These are phyloP conservation scores for Passer domesticus DNA, from an alignment of 2,113 vertebrate genomes.

Conservation along the genomic window DNA sequence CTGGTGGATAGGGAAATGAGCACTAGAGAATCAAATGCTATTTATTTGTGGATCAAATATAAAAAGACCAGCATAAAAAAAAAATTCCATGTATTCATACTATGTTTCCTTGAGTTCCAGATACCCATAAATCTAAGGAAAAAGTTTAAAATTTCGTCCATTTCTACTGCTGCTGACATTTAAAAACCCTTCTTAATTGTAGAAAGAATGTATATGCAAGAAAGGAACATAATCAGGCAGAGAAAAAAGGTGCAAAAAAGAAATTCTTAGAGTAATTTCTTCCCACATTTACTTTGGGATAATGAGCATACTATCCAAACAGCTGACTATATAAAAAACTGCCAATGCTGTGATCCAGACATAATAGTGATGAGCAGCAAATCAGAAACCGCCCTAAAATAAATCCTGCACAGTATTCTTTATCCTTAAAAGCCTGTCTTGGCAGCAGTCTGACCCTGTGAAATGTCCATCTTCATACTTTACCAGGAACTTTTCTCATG, in stretches of 20 bases:
- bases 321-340: conserved; percentile 29
- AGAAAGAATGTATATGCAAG: neutral
- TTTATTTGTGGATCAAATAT: conserved; percentile 17
- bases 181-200: neutral
- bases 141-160: neutral
- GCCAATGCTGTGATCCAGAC: conserved; percentile 5
- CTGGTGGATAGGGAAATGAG: neutral
- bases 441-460: neutral
- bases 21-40: neutral
- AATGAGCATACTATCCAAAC: conserved; percentile 4
- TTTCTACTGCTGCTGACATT: neutral
- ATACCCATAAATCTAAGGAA: neutral
- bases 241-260: neutral
- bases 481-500: neutral
- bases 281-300: neutral
- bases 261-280: neutral
- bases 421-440: neutral
- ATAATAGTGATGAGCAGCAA: conserved; percentile 14
- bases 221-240: neutral
- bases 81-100: neutral
- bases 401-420: conserved; percentile 16
- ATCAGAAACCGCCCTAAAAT: neutral
- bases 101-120: neutral
- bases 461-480: neutral
- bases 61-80: neutral